Percentiles rank a stretch among this genome's conserved stretches.
These are phyloP conservation scores for Intellagama lesueurii DNA, from an alignment of 2,797 vertebrate species.

Conservation along the genomic window DNA sequence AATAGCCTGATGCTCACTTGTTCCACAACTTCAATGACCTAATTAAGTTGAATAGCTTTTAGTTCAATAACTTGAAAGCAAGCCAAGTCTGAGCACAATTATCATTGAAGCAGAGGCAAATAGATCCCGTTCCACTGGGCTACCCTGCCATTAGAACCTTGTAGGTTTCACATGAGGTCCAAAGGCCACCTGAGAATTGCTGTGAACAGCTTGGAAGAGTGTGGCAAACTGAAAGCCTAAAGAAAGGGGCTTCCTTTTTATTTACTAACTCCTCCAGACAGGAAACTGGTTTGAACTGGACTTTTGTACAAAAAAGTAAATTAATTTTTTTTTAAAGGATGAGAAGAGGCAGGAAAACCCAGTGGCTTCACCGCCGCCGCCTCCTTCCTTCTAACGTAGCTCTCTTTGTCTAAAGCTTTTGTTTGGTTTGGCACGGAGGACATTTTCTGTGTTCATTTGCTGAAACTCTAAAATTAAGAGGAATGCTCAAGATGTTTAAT, in stretches of 20 bases:
- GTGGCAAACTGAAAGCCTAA: neutral
- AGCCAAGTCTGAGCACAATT: neutral
- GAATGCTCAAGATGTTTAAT: conserved; percentile 47
- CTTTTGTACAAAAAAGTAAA: conserved; percentile 17
- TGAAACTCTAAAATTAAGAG: conserved; percentile 51
- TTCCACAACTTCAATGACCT: too few species aligned
- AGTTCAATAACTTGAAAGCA: conserved; percentile 1
- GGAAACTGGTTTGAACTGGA: neutral
- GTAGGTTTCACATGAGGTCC: conserved; percentile 10
- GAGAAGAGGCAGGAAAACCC: conserved; percentile 29
- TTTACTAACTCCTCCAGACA: conserved; percentile 30
- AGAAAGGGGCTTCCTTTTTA: neutral
- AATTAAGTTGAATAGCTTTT: neutral
- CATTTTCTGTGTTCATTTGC: conserved; percentile 5
- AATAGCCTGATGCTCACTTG: neutral
- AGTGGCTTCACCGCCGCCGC: neutral
- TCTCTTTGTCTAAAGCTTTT: conserved; percentile 28
- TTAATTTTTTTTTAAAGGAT: neutral
- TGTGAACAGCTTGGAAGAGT: conserved; percentile 22
- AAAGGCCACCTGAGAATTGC: neutral
- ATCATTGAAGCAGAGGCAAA: neutral
- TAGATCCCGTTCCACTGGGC: neutral
- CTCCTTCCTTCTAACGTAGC: neutral
- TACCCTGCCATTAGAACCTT: neutral
- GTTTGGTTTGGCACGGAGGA: conserved; percentile 41